Base-by-base conservation (phyloP, 2,113 vertebrate genomes). In the Saguinus midas region DNA sequence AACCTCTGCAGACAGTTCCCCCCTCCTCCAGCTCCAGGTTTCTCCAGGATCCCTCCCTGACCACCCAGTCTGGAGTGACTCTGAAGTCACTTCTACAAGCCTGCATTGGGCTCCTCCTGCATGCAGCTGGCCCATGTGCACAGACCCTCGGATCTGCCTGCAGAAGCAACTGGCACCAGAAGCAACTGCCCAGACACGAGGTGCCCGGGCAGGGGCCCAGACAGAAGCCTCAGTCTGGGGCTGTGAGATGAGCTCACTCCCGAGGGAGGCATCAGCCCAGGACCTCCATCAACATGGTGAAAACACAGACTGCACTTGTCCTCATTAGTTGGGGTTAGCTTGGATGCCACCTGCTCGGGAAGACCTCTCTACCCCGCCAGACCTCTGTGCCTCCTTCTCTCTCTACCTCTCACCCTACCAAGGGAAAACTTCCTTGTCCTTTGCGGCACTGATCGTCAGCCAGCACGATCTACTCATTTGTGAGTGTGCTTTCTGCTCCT, bases 231-330 rank as follows among this genome's bases (percentile, higher is more conserved):
- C 4, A 40, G 81, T 55, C 57, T 2, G 11, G 32, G 68, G 5
- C 48, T 0, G 0, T 3, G 8, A 32, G 76, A 18, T 0, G 6
- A 37, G 57, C 43, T 6, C 3, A 7, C 13, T 61, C 40, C 1
- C 0, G 5, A 14, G 13, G 57, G 58, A 1, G 8, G 10, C 43
- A 2, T 14, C 9, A 0, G 5, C 8, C 45, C 2, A 2, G 3
- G 12, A 17, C 61, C n/a, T 70, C 76, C 32, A 0, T 25, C 18
- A 32, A 3, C 14, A 21, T 2, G n/a, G 76, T 32, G 76, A 90
- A 6, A 0, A 35, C 8, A 10, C 87, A 64, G 73, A 2, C 9
- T 1, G 40, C 0, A 6, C 73, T 43, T 61, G 35, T 17, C 6
- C 32, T 58, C 7, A 0, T 6, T 27, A 5, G 45, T 1, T 2